These are phyloP conservation scores for Apostichopus parvimensis DNA, from an alignment of 35 echinoderm and acorn worm species.

Conservation along the genomic window DNA sequence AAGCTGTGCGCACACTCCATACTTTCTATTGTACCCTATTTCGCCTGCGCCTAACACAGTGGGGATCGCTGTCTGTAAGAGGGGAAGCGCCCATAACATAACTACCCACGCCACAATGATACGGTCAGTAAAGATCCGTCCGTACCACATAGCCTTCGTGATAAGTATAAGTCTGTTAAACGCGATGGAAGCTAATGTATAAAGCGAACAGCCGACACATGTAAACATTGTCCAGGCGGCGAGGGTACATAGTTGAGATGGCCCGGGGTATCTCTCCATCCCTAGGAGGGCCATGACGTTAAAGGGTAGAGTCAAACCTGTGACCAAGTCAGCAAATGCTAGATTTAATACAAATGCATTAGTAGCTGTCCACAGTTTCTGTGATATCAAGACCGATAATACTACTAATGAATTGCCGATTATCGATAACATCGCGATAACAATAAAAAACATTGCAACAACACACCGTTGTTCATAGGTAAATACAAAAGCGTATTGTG, in stretches of 20 bases:
- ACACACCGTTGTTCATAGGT: slow-evolving; percentile 63
- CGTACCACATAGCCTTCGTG: slow-evolving; percentile 61
- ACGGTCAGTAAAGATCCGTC: slow-evolving; percentile 40
- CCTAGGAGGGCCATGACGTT: slow-evolving; percentile 67
- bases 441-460: slow-evolving; percentile 42
- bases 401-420: slow-evolving; percentile 76
- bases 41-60: slow-evolving; percentile 57
- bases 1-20: slow-evolving; percentile 66
- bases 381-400: slow-evolving; percentile 59
- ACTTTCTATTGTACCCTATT: slow-evolving; percentile 73
- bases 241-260: slow-evolving; percentile 41
- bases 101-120: slow-evolving; percentile 59
- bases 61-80: slow-evolving; percentile 59
- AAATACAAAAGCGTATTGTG: slow-evolving; percentile 22
- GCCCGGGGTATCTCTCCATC: slow-evolving; percentile 53
- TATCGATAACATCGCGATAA: slow-evolving; percentile 59
- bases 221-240: slow-evolving; percentile 66
- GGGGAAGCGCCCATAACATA: slow-evolving; percentile 68
- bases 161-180: slow-evolving; percentile 74
- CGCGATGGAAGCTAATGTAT: slow-evolving; percentile 67
- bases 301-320: slow-evolving; percentile 59
- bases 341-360: slow-evolving; percentile 79
- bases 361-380: slow-evolving; percentile 68
- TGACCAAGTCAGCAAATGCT: slow-evolving; percentile 63
- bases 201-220: slow-evolving; percentile 62